Evolutionary conservation across 2,113 vertebrate species (phyloP), one percentile per base, ranked within the genome.

Genomic region (Stegostoma tigrinum): DNA sequence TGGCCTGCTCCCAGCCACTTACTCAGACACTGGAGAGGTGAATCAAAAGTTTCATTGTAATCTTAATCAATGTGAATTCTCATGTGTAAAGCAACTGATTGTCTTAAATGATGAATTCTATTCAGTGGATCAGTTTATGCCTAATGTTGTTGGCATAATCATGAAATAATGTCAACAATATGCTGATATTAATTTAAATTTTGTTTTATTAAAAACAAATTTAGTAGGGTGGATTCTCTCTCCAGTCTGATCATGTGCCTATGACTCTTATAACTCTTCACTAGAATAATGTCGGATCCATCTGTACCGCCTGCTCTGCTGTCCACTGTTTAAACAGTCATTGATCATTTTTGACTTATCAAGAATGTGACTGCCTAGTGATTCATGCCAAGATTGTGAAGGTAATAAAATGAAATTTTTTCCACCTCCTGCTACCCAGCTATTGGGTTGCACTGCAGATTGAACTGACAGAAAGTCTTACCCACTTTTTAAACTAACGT

Each of bases 301-400:
- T 72, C 42, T 72, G 94, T 19, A 45, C 23, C 68, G 68, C 68
- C 67, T 95, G 67, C 68, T 94, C n/a, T 72, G 27, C 94, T 45
- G 24, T 23, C 66, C 68, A 52, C 94, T 15, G 10, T 95, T 95
- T 75, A 70, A 95, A 72, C 24, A 48, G 68, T 66, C 89, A 38
- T 95, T 95, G 94, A 72, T 95, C 45, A 75, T 48, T 72, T 42
- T 72, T 48, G 94, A 52, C 94, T 48, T 30, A 30, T 95, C 94
- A 95, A 95, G 66, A 48, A 24, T 14, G 3, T 45, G 3, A 30
- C 42, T 48, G 67, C 38, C 66, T 95, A 42, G 48, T 95, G 94
- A 27, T 48, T 95, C 42, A 48, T 72, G 19, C 42, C 24, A 48
- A 70, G 42, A 15, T 42, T 70, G 66, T 27, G 67, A 70, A 94